These are phyloP conservation scores for Semaprochilodus insignis DNA, from an alignment of 2,797 vertebrate genomes.

Conservation along the genomic window DNA sequence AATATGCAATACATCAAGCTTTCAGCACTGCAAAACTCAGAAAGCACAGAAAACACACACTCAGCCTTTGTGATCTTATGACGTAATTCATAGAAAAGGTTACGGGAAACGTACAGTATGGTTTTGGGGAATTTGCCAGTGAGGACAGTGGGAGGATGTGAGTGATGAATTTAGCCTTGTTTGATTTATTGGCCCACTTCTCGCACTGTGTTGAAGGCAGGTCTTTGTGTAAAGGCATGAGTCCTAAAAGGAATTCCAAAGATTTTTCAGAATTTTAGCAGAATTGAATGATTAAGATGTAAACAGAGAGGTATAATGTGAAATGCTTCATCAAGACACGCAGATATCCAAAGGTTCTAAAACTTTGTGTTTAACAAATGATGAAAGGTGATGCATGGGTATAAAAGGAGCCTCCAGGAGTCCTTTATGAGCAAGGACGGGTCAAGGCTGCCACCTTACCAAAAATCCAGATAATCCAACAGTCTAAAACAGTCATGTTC, in stretches of 20 bases:
- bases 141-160: conserved; percentile 19
- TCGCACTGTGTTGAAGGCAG: not conserved
- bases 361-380: no score
- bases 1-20: conserved; percentile 10
- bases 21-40: conserved; percentile 16
- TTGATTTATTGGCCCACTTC: conserved; percentile 36
- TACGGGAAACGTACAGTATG: not conserved
- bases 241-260: not conserved
- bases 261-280: not conserved
- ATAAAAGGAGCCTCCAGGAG: no score
- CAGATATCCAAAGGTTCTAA: no score
- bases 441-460: no score
- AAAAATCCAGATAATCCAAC: no score
- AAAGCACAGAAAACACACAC: not conserved
- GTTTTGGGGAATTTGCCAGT: conserved; percentile 16
- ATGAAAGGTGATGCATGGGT: no score
- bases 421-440: no score
- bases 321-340: no score
- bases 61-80: not conserved
- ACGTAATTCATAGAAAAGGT: conserved; percentile 13
- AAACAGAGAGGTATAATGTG: no score
- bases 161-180: conserved; percentile 9
- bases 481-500: no score
- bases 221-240: conserved; percentile 17
- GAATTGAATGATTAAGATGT: no score